Base-by-base conservation (phyloP, 2,113 vertebrate species). In the Scolopax mira region DNA sequence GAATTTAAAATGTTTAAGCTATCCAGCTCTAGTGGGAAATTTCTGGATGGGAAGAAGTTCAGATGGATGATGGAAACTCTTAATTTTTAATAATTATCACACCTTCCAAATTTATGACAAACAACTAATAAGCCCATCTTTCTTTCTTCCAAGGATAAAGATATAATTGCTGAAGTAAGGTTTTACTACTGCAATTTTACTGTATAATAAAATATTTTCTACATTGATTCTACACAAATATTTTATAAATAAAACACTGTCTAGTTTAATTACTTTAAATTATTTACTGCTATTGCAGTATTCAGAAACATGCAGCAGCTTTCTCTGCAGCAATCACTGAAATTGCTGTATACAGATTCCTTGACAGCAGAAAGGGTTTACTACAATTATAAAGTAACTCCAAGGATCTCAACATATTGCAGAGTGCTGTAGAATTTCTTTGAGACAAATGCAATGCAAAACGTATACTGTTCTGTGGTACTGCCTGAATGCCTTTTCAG, bases 401-500 rank as follows among this genome's bases (percentile, higher is more conserved):
- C 35, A 86, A 94, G 57, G 52, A 72, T 54, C 90, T 90, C 93
- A 75, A 58, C 18, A 22, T 42, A 74, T 73, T 73, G 51, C 35
- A 30, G 65, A 88, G 75, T 79, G 86, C 86, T 90, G 73, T 49
- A 95, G 71, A 84, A 86, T 88, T 8, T 60, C 78, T 89, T 60
- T 25, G 66, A 95, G 39, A 65, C 48, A 91, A 95, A 55, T 41
- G 54, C n/a, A 92, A 39, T 42, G 49, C 60, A 84, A 83, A 74
- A 90, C 16, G 80, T 74, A 54, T 72, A 73, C 28, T 48, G 39
- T 89, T 70, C 64, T 93, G 94, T 21, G 60, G 31, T 91, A 69
- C 73, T 90, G 82, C 78, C 61, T 94, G 90, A 96, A 67, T 39
- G 93, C 79, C 51, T 96, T 88, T 62, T 51, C 52, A 96, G 33